Percentiles rank a stretch among this genome's conserved stretches.
These are phyloP conservation scores for Crypturellus undulatus DNA, from an alignment of 2,113 vertebrate species.

Conservation along the genomic window DNA sequence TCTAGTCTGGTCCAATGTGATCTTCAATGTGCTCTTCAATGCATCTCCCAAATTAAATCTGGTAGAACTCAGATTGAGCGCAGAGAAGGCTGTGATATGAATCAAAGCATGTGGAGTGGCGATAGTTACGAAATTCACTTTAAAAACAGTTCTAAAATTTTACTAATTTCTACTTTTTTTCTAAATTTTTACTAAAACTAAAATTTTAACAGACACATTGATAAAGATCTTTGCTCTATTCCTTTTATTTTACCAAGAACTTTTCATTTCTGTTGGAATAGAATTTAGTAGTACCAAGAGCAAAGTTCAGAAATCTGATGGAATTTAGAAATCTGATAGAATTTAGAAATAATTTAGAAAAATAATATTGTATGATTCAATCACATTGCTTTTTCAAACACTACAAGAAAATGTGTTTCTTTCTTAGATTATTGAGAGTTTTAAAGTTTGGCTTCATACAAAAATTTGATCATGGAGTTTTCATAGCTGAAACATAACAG, in stretches of 20 bases:
- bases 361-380: not conserved
- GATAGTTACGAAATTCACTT: not conserved
- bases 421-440: not conserved
- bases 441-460: not conserved
- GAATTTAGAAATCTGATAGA: not conserved
- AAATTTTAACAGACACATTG: not conserved
- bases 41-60: not conserved
- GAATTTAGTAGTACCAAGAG: not conserved
- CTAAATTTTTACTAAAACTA: not conserved
- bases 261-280: not conserved
- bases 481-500: not conserved
- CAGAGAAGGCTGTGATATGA: too few relatives aligned
- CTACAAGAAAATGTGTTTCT: not conserved
- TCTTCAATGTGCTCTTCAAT: not conserved
- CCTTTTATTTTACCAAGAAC: not conserved
- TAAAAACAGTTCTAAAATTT: not conserved
- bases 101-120: fast-evolving
- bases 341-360: not conserved
- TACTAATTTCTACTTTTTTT: too few relatives aligned
- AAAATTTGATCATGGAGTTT: not conserved
- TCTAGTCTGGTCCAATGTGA: not conserved
- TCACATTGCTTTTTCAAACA: not conserved
- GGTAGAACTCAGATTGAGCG: too few relatives aligned
- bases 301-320: not conserved
- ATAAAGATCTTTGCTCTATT: not conserved